phyloP scores from a whole-genome alignment of 2,797 vertebrate genomes.

The Otolemur crassicaudatus region DNA sequence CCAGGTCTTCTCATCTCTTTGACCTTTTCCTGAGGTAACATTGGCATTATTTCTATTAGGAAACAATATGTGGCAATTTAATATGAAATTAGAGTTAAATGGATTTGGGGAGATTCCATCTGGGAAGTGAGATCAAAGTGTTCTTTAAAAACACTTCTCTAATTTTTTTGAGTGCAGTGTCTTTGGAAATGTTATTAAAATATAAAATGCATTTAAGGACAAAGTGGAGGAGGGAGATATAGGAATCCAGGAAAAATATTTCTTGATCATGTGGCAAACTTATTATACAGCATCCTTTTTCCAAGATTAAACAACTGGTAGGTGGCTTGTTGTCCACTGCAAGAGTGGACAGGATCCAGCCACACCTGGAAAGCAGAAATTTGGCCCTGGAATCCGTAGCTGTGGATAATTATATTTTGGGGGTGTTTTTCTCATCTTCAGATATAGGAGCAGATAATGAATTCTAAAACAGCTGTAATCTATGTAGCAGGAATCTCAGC shows the following conservation, averaged over 20 bases:
- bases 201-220: conserved; percentile 74
- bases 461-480: not conserved
- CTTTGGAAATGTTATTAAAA: conserved; percentile 75
- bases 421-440: not conserved
- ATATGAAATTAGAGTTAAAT: conserved; percentile 60
- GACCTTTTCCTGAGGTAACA: not conserved
- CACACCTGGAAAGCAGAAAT: conserved; percentile 70
- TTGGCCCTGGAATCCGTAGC: conserved; percentile 19
- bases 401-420: conserved; percentile 54
- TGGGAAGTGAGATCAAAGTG: conserved; percentile 48
- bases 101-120: conserved; percentile 64
- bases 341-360: conserved; percentile 44
- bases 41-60: conserved; percentile 55
- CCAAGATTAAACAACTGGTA: conserved; percentile 75
- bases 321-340: not conserved
- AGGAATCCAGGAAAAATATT: conserved; percentile 79
- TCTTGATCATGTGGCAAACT: conserved; percentile 79
- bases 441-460: not conserved
- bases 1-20: conserved; percentile 27
- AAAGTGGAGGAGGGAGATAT: conserved; percentile 51
- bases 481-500: not conserved
- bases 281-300: conserved; percentile 69
- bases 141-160: conserved; percentile 72
- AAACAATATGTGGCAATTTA: conserved; percentile 52
- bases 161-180: conserved; percentile 56